Conservation (phyloP, 2,113 vertebrate species). For the Melanocharis versteri region DNA sequence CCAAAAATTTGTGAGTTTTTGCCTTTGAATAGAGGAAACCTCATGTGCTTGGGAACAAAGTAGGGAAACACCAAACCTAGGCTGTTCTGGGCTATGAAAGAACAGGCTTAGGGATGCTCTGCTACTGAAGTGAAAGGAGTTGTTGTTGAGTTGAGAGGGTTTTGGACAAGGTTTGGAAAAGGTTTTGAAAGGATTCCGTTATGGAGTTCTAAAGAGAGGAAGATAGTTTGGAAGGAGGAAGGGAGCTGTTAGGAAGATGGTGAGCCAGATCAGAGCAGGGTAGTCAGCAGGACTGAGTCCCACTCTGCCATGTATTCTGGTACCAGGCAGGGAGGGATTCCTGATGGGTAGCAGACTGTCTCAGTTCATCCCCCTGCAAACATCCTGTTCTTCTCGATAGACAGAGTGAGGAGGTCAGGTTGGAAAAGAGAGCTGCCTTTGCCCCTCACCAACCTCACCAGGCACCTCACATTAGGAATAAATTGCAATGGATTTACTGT, state of each 20-base stretch:
- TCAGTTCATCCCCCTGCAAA: not conserved
- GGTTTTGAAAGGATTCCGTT: not conserved
- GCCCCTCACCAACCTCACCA: not conserved
- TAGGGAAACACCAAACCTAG: not conserved
- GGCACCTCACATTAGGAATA: not conserved
- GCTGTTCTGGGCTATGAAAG: not conserved
- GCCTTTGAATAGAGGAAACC: not conserved
- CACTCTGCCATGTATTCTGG: not conserved
- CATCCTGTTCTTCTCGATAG: not conserved
- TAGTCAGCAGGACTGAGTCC: not conserved
- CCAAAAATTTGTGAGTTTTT: not conserved
- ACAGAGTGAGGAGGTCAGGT: not conserved
- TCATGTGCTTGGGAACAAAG: not conserved
- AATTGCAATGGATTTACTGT: not conserved
- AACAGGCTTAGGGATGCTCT: not conserved
- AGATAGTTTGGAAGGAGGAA: not conserved
- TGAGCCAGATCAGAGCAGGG: not conserved
- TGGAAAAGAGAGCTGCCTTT: not conserved
- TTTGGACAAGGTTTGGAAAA: not conserved
- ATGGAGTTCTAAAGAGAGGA: not conserved
- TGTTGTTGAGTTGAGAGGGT: not conserved
- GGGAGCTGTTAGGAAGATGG: not conserved
- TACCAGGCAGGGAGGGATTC: not conserved
- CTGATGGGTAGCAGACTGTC: not conserved
- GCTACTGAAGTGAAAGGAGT: not conserved